A percentile compares a stretch with the other conserved stretches of the same genome.
Conservation (phyloP, 92 coral and sea anemone species). For the Diadumene lineata region DNA sequence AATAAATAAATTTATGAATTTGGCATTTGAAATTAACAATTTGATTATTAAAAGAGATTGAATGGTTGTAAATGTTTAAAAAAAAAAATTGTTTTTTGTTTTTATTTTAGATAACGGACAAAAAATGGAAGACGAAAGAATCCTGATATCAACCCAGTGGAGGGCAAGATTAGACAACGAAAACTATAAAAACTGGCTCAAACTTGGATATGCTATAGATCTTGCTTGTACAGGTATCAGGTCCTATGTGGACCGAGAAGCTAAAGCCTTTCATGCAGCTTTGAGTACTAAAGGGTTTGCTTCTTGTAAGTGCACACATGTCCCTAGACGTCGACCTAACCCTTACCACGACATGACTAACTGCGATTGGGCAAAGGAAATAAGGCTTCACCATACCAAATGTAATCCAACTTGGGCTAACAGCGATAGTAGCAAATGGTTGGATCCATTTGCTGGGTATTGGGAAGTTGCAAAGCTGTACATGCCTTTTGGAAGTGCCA, state of each 20-base stretch:
- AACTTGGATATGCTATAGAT: constrained; percentile 69
- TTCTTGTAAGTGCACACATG: constrained; percentile 49
- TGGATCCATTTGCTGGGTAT: constrained; percentile 60
- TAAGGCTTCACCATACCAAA: constrained; percentile 36
- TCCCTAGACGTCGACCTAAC: constrained; percentile 35
- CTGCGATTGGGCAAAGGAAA: constrained; percentile 77
- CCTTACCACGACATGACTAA: constrained; percentile 48
- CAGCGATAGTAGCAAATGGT: constrained; percentile 73
- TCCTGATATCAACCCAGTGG: not conserved
- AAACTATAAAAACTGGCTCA: constrained; percentile 79
- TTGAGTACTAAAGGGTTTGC: constrained; percentile 26
- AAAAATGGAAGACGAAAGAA: constrained; percentile 18
- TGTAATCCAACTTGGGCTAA: constrained; percentile 67
- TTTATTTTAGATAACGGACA: not conserved
- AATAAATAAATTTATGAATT: no score
- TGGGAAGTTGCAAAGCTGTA: constrained; percentile 88
- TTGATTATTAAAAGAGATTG: no score
- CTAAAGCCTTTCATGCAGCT: constrained; percentile 38
- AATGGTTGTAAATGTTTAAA: not conserved
- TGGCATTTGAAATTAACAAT: no score
- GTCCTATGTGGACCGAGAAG: constrained; percentile 45
- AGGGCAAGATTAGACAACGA: constrained; percentile 42
- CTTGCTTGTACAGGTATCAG: constrained; percentile 60
- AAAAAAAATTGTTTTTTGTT: no score
- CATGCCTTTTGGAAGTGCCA: constrained; percentile 66